A percentile compares a stretch with the other conserved stretches of the same genome.
Evolutionary conservation across 2,797 vertebrate species (phyloP).

Genomic region (Smutsia gigantea): DNA sequence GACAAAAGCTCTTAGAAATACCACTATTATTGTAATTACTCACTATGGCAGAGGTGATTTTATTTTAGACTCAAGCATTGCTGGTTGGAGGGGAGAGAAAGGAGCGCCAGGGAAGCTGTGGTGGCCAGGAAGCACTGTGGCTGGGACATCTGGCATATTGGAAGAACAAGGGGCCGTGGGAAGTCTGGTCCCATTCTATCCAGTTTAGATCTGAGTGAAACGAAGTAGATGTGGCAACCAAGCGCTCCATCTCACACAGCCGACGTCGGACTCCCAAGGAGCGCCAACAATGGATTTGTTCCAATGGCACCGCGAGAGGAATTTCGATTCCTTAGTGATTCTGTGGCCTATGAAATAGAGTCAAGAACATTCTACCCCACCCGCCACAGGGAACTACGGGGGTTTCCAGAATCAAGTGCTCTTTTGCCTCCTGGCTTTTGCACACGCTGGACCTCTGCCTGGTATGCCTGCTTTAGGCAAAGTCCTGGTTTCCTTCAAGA

Average conservation of each 20-base stretch:
- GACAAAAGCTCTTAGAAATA: conserved; percentile 52
- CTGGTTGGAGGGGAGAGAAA: not conserved
- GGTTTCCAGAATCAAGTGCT: not conserved
- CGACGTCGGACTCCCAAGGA: too few relatives aligned
- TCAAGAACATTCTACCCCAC: not conserved
- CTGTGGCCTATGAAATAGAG: not conserved
- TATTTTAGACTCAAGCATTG: conserved; percentile 10
- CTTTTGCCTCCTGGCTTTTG: not conserved
- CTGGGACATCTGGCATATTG: not conserved
- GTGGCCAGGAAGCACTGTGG: not conserved
- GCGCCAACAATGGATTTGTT: not conserved
- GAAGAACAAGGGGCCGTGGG: not conserved
- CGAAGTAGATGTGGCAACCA: accelerated
- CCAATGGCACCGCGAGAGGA: not conserved
- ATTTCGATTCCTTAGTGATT: not conserved
- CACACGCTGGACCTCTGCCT: not conserved
- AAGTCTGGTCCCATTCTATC: not conserved
- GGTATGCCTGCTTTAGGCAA: not conserved
- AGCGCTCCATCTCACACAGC: not conserved
- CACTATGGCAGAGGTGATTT: not conserved
- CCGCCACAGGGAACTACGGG: accelerated
- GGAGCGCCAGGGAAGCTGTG: not conserved
- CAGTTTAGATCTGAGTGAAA: not conserved
- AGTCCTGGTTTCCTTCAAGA: not conserved
- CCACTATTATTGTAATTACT: conserved; percentile 49